Evolutionary conservation across 2,113 vertebrate species (phyloP).

Genomic region (Tachysurus vachellii): DNA sequence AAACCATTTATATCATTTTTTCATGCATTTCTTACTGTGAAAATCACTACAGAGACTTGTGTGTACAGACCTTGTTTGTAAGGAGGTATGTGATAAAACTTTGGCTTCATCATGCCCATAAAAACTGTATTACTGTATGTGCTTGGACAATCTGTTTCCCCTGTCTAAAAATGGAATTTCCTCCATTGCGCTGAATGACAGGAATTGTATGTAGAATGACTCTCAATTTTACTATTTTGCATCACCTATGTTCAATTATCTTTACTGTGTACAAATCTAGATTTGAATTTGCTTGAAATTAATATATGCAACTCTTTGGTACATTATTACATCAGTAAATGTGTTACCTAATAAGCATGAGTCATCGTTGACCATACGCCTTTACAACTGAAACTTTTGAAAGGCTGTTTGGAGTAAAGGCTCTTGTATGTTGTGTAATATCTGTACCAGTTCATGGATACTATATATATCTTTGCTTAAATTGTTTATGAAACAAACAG

Average conservation of each 20-base stretch:
- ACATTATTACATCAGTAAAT: not conserved
- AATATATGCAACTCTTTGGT: not conserved
- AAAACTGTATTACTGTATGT: not conserved
- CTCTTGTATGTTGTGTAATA: not conserved
- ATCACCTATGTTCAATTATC: not conserved
- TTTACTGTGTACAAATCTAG: not conserved
- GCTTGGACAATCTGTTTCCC: constrained; percentile 48
- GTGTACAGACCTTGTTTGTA: not conserved
- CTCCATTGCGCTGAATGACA: not conserved
- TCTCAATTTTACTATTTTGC: not conserved
- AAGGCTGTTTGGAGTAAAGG: not conserved
- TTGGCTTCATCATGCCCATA: constrained; percentile 27
- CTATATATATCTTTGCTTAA: not conserved
- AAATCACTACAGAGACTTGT: not conserved
- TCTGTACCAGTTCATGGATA: not conserved
- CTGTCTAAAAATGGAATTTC: not conserved
- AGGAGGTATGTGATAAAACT: not conserved
- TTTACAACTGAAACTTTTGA: not conserved
- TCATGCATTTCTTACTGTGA: constrained; percentile 20
- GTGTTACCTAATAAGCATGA: not conserved
- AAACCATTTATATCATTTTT: not conserved
- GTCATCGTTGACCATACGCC: not conserved
- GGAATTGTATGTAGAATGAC: not conserved
- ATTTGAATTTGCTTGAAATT: constrained; percentile 4
- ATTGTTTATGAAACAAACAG: not conserved